These are phyloP conservation scores for Eurytoma adleriae DNA, from an alignment of 2,888 invertebrate genomes.

Conservation along the genomic window DNA sequence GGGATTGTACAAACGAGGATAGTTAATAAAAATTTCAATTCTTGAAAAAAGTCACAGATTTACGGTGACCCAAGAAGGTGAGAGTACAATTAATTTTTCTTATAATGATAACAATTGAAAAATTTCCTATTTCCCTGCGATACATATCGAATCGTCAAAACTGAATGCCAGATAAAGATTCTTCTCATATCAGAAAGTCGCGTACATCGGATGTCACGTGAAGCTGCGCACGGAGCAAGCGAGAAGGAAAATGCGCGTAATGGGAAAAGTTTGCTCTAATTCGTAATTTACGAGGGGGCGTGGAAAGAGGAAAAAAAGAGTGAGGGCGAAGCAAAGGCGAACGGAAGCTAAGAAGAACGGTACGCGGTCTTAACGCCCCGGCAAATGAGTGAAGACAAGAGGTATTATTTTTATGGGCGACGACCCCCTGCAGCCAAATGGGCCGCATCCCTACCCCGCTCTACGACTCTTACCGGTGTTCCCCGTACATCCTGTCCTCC, in stretches of 20 bases:
- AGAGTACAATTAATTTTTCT: too few species aligned
- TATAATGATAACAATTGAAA: too few species aligned
- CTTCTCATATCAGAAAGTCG: too few species aligned
- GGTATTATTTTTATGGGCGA: constrained; percentile 69
- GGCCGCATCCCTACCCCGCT: constrained; percentile 66
- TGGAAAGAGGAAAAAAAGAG: constrained; percentile 28
- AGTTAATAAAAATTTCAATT: too few species aligned
- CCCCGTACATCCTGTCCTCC: not conserved
- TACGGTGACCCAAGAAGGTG: too few species aligned
- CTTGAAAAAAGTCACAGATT: too few species aligned
- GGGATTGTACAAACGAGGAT: too few species aligned
- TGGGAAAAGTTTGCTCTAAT: constrained; percentile 62
- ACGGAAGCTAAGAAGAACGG: not conserved
- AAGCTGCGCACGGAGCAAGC: not conserved
- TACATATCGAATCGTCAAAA: too few species aligned
- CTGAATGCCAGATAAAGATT: too few species aligned
- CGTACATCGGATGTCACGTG: too few species aligned
- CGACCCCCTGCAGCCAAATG: constrained; percentile 63
- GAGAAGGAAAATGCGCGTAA: constrained; percentile 39
- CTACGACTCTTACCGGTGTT: constrained; percentile 55
- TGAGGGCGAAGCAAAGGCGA: constrained; percentile 7
- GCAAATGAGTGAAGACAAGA: constrained; percentile 67
- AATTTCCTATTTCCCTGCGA: too few species aligned
- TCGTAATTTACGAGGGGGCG: constrained; percentile 65
- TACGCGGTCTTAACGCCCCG: constrained; percentile 49